phyloP scores from a whole-genome alignment of 2,888 invertebrate genomes.

The Amorpha juglandis region DNA sequence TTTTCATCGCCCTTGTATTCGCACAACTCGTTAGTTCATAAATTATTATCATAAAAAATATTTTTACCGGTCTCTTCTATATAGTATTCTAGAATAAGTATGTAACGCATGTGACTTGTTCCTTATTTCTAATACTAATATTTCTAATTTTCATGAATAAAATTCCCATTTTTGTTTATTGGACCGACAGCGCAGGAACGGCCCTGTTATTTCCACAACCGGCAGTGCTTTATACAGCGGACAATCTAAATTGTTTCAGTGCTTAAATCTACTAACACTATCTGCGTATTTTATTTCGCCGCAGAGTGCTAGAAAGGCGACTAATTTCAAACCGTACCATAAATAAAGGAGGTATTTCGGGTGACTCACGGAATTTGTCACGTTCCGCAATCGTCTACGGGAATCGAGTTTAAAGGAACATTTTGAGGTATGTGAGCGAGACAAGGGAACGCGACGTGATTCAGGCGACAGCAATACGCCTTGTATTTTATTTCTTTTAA shows the following conservation, averaged over 20 bases:
- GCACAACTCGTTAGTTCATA: constrained; percentile 4
- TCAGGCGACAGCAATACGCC: too few relatives aligned
- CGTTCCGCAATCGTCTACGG: constrained; percentile 32
- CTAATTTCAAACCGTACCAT: constrained; percentile 37
- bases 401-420: not conserved
- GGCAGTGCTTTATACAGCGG: constrained; percentile 13
- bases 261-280: constrained; percentile 20
- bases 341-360: constrained; percentile 42
- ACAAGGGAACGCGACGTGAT: too few relatives aligned
- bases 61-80: not conserved
- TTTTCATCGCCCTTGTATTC: not conserved
- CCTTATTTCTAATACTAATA: constrained; percentile 4
- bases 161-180: constrained; percentile 9
- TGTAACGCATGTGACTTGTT: not conserved
- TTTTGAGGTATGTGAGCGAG: too few relatives aligned
- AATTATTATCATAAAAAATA: not conserved
- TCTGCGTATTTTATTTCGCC: constrained; percentile 30
- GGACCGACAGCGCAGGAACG: constrained; percentile 7
- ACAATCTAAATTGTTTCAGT: constrained; percentile 22
- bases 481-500: too few relatives aligned
- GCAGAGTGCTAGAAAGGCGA: constrained; percentile 30
- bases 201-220: not conserved
- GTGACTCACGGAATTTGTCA: constrained; percentile 40
- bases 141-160: constrained; percentile 22
- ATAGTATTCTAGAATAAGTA: not conserved